Evolutionary conservation across 2,113 vertebrate genomes (phyloP), one percentile per base, ranked within the genome.

Genomic region (Okapia johnstoni): DNA sequence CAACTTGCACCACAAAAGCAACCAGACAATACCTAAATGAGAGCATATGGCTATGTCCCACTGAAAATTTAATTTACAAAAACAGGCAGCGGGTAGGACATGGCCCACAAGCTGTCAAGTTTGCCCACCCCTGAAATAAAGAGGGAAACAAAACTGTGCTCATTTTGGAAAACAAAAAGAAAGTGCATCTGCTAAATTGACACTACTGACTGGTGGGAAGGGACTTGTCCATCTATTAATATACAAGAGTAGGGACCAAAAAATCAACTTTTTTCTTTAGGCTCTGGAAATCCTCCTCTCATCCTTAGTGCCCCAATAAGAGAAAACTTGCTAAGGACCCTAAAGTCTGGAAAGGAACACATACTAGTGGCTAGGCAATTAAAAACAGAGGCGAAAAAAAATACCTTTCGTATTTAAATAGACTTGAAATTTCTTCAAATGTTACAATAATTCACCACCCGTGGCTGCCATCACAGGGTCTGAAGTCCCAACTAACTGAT

Each of bases 41-140:
- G n/a, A 43, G 52, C 14, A 96, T 36, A 33, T 17, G 11, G 8
- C 48, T 88, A 84, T 33, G n/a, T 81, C 79, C 63, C 63, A 76
- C 28, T 50, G 92, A 96, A 94, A 89, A 91, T 26, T 55, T 84
- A 85, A 92, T 83, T 93, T 96, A 97, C 40, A 94, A 57, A 85
- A 96, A 46, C 23, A 96, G 76, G 57, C 36, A 93, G 52, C 46
- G 70, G 25, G n/a, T 30, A 88, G 15, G 43, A 73, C 36, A 85
- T 30, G 50, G 36, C 54, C 76, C 30, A 36, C 50, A 85, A 61
- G 25, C n/a, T 93, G 30, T 61, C 60, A 95, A 33, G n/a, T 85
- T 30, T 93, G 63, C 40, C 10, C 5, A 50, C 25, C 48, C 57
- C 19, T 77, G 43, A 97, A 97, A 94, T 81, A 66, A 94, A 93